These are phyloP conservation scores for Lates japonicus DNA, from an alignment of 2,797 vertebrate species.

Conservation along the genomic window DNA sequence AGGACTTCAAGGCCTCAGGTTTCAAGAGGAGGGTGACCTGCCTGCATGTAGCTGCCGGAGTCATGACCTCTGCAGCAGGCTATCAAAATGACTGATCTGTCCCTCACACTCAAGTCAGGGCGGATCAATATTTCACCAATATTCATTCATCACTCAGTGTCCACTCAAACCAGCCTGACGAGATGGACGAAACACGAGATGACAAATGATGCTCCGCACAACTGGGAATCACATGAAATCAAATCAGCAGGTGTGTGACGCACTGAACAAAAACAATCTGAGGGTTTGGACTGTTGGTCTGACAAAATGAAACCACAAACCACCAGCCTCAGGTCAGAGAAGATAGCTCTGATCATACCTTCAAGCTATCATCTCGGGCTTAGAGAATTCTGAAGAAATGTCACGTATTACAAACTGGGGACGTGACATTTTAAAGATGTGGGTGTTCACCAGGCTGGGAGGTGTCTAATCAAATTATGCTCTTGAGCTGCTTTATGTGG, in stretches of 20 bases:
- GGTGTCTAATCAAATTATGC: not conserved
- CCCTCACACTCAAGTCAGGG: slow-evolving; percentile 30
- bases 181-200: slow-evolving; percentile 41
- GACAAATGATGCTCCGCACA: slow-evolving; percentile 47
- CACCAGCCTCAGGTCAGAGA: not conserved
- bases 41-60: slow-evolving; percentile 38
- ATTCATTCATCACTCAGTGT: slow-evolving; percentile 59
- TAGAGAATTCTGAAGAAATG: no score
- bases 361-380: no score
- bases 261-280: not conserved
- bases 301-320: no score
- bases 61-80: slow-evolving; percentile 48
- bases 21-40: slow-evolving; percentile 22
- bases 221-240: slow-evolving; percentile 27
- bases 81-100: slow-evolving; percentile 71
- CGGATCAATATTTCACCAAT: slow-evolving; percentile 70
- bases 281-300: not conserved
- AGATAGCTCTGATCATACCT: no score
- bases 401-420: not conserved
- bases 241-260: slow-evolving; percentile 32
- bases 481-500: not conserved
- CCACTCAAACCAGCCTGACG: slow-evolving; percentile 28
- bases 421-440: not conserved
- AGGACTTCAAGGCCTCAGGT: slow-evolving; percentile 46
- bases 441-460: not conserved